These are phyloP conservation scores for Nansenia antarctica DNA, from an alignment of 2,113 vertebrate species.

Conservation along the genomic window DNA sequence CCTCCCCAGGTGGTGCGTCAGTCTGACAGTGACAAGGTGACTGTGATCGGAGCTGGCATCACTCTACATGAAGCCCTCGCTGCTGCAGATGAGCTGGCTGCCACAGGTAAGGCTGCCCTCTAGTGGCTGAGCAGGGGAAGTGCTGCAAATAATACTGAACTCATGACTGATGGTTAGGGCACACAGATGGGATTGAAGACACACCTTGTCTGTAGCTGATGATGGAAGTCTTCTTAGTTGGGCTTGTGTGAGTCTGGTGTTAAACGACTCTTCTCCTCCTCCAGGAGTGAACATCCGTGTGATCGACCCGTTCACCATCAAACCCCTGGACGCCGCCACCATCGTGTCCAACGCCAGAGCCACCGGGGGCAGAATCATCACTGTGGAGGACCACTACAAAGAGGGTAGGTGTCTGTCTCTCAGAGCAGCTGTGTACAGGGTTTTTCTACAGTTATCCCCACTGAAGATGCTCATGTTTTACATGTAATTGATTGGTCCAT, in stretches of 20 bases:
- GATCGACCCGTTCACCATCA: conserved; percentile 88
- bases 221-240: too few relatives aligned
- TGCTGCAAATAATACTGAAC: too few relatives aligned
- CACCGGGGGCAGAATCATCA: conserved; percentile 80
- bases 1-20: conserved; percentile 80
- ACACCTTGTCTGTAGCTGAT: too few relatives aligned
- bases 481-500: fast-evolving
- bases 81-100: conserved; percentile 78
- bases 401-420: conserved; percentile 73
- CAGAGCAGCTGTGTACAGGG: background rate
- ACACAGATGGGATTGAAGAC: too few relatives aligned
- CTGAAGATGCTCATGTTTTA: too few relatives aligned
- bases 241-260: background rate
- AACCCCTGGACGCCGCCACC: conserved; percentile 82
- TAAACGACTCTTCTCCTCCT: too few relatives aligned
- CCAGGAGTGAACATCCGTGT: conserved; percentile 79
- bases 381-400: conserved; percentile 87
- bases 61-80: conserved; percentile 83
- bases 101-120: conserved; percentile 71
- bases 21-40: conserved; percentile 75
- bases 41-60: conserved; percentile 83
- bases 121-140: conserved; percentile 15
- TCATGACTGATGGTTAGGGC: too few relatives aligned
- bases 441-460: background rate
- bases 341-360: conserved; percentile 78